Conservation (phyloP, 2,113 vertebrate genomes). For the Corythornis vintsioides region DNA sequence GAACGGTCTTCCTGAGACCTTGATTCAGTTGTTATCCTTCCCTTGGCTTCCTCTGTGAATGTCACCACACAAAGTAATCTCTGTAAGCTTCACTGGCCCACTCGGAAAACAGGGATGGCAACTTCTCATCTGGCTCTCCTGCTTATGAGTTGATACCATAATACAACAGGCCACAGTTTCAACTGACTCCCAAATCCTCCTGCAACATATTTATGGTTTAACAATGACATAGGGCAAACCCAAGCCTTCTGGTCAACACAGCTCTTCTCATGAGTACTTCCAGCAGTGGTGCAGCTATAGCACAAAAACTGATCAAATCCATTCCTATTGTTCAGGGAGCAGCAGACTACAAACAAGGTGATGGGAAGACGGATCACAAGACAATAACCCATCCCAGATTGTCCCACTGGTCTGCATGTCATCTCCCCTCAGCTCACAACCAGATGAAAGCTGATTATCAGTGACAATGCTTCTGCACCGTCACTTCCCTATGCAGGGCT, state of each 20-base stretch:
- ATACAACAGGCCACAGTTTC: fast-evolving
- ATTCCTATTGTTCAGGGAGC: background rate
- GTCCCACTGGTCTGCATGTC: background rate
- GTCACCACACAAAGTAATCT: background rate
- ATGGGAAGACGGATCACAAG: background rate
- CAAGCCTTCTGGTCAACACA: background rate
- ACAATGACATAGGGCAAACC: background rate
- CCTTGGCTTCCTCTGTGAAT: background rate
- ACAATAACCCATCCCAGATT: background rate
- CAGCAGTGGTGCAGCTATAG: background rate
- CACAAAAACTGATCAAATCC: background rate
- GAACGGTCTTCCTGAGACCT: background rate
- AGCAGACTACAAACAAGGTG: fast-evolving
- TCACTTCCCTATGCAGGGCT: background rate
- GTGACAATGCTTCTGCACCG: background rate
- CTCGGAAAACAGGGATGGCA: background rate
- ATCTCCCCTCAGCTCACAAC: background rate
- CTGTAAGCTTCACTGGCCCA: background rate
- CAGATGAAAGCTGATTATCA: background rate
- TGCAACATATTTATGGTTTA: fast-evolving
- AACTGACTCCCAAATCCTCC: background rate
- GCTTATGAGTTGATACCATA: fast-evolving
- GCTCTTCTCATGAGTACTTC: background rate
- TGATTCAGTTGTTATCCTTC: background rate
- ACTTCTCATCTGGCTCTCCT: background rate